Evolutionary conservation across 64 coral and sea anemone genomes (phyloP).

Genomic region (Catalaphyllia jardinei): DNA sequence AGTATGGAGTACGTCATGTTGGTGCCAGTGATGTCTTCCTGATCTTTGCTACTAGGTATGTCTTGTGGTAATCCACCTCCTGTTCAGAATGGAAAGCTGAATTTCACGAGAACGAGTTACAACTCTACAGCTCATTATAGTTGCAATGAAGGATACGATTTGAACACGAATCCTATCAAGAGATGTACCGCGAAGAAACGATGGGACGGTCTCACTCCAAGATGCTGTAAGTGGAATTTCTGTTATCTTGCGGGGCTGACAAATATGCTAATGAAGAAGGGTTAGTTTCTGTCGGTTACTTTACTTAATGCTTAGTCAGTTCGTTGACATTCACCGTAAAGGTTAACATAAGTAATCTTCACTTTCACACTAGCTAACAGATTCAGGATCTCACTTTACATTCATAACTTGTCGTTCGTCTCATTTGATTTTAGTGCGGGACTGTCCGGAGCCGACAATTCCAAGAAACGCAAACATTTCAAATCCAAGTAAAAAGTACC

Average conservation of each 20-base stretch:
- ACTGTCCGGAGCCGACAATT: slow-evolving; percentile 26
- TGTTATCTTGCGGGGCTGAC: background rate
- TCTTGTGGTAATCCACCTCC: slow-evolving; percentile 14
- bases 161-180: slow-evolving; percentile 19
- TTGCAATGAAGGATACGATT: slow-evolving; percentile 28
- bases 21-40: no score
- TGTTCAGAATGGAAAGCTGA: slow-evolving; percentile 24
- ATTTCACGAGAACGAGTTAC: slow-evolving; percentile 30
- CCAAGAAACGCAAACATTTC: slow-evolving; percentile 50
- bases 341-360: no score
- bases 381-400: background rate
- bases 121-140: slow-evolving; percentile 45
- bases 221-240: slow-evolving; percentile 42
- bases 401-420: background rate
- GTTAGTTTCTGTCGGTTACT: no score
- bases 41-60: background rate
- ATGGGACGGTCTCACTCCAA: slow-evolving; percentile 34
- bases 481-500: slow-evolving; percentile 30
- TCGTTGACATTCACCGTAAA: no score
- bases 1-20: no score
- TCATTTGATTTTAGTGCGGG: slow-evolving; percentile 37
- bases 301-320: no score
- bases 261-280: no score
- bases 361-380: no score
- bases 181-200: slow-evolving; percentile 62